Conservation (phyloP, 2,113 vertebrate species). For the Todiramphus chloris region DNA sequence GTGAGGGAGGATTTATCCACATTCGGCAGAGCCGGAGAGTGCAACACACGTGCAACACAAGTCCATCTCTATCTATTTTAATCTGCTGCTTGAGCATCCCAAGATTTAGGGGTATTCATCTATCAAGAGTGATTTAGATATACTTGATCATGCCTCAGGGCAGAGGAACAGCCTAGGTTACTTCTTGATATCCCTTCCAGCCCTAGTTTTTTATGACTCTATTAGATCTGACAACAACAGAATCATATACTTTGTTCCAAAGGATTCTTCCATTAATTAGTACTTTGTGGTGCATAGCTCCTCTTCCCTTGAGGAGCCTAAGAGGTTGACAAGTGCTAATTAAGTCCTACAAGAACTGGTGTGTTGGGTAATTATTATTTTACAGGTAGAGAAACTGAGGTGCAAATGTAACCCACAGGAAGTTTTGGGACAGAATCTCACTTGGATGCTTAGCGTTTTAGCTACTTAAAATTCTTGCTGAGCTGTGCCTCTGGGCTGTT, state of each 20-base stretch:
- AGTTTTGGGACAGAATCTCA: slow-evolving; percentile 51
- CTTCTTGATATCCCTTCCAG: slow-evolving; percentile 55
- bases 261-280: slow-evolving; percentile 66
- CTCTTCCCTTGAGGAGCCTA: slow-evolving; percentile 64
- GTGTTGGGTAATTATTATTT: slow-evolving; percentile 66
- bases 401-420: slow-evolving; percentile 64
- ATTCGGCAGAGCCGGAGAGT: neutral
- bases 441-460: neutral
- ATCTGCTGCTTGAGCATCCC: neutral
- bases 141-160: slow-evolving; percentile 54
- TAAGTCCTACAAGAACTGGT: slow-evolving; percentile 64
- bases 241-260: slow-evolving; percentile 41
- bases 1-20: neutral
- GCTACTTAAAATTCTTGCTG: neutral
- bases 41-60: fast-evolving
- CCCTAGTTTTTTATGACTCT: slow-evolving; percentile 39
- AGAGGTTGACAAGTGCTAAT: slow-evolving; percentile 69
- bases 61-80: slow-evolving; percentile 3
- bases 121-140: slow-evolving; percentile 55
- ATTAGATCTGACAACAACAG: slow-evolving; percentile 70
- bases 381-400: slow-evolving; percentile 65
- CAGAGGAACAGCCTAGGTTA: slow-evolving; percentile 38
- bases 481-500: neutral
- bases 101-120: slow-evolving; percentile 39
- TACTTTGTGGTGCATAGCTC: slow-evolving; percentile 50